Conservation (phyloP, 1,140 invertebrate species). For the Aricia agestis region DNA sequence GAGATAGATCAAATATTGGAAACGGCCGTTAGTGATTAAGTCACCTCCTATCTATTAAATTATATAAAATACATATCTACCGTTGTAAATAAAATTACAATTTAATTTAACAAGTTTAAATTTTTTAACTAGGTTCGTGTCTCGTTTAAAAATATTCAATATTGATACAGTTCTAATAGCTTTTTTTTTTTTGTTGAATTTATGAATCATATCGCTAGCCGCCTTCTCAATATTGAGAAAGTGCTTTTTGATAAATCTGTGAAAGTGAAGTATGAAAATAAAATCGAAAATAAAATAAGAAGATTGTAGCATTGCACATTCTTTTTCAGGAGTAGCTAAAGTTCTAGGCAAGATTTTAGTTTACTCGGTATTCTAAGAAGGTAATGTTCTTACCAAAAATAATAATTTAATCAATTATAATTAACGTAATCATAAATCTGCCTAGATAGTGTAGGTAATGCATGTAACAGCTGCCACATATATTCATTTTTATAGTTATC, state of each 20-base stretch:
- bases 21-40: no score
- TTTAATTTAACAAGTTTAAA: no score
- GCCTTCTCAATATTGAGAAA: slow-evolving; percentile 46
- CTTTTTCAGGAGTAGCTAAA: slow-evolving; percentile 70
- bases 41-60: no score
- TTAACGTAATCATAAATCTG: slow-evolving; percentile 53
- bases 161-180: no score
- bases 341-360: slow-evolving; percentile 54
- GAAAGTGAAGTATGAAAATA: slow-evolving; percentile 68
- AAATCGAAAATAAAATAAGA: slow-evolving; percentile 68
- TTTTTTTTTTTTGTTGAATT: neutral
- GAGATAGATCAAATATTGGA: no score
- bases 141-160: no score
- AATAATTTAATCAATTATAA: slow-evolving; percentile 10
- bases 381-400: slow-evolving; percentile 9
- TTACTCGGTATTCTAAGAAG: slow-evolving; percentile 27
- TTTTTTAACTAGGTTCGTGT: no score
- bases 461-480: slow-evolving; percentile 72
- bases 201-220: slow-evolving; percentile 48
- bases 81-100: no score
- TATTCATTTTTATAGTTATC: slow-evolving; percentile 45
- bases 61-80: no score
- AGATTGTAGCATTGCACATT: slow-evolving; percentile 74
- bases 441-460: slow-evolving; percentile 62
- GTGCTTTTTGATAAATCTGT: slow-evolving; percentile 55